Evolutionary conservation across 1,140 invertebrate species (phyloP).

Genomic region (Diachasma alloeum): DNA sequence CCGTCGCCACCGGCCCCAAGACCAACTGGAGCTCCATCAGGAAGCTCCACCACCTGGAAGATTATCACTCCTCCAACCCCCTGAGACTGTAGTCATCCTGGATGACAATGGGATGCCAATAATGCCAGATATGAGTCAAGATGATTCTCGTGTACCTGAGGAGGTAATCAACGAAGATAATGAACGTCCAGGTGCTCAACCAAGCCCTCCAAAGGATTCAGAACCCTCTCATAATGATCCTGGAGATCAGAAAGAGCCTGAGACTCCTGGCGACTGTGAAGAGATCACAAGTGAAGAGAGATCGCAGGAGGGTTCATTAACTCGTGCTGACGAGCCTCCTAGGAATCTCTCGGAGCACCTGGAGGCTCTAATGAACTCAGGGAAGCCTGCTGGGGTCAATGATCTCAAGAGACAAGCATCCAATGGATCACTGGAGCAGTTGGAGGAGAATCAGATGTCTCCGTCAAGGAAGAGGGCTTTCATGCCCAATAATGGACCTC

Average conservation of each 20-base stretch:
- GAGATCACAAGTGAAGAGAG: conserved; percentile 28
- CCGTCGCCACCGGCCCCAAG: conserved; percentile 40
- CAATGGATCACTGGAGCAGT: conserved; percentile 43
- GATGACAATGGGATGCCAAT: conserved; percentile 50
- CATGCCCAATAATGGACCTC: conserved; percentile 42
- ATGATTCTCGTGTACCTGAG: not conserved
- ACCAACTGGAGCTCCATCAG: conserved; percentile 33
- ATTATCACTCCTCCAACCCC: conserved; percentile 33
- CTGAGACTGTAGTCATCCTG: conserved; percentile 45
- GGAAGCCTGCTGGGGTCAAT: conserved; percentile 24
- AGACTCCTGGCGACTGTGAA: not conserved
- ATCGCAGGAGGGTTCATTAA: conserved; percentile 19
- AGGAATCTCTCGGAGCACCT: conserved; percentile 49
- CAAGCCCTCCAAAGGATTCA: not conserved
- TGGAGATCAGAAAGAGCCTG: not conserved
- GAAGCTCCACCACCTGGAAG: conserved; percentile 34
- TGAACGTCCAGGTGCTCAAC: not conserved
- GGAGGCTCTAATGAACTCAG: conserved; percentile 46
- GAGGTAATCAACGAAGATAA: not conserved
- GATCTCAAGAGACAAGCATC: conserved; percentile 42
- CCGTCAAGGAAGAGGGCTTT: conserved; percentile 30
- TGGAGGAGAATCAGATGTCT: conserved; percentile 22
- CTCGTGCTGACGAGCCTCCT: conserved; percentile 32
- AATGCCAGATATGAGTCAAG: conserved; percentile 33
- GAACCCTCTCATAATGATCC: not conserved